Percentiles rank a stretch among this genome's conserved stretches.
Conservation (phyloP, 2,888 invertebrate genomes). For the Limnephilus lunatus region DNA sequence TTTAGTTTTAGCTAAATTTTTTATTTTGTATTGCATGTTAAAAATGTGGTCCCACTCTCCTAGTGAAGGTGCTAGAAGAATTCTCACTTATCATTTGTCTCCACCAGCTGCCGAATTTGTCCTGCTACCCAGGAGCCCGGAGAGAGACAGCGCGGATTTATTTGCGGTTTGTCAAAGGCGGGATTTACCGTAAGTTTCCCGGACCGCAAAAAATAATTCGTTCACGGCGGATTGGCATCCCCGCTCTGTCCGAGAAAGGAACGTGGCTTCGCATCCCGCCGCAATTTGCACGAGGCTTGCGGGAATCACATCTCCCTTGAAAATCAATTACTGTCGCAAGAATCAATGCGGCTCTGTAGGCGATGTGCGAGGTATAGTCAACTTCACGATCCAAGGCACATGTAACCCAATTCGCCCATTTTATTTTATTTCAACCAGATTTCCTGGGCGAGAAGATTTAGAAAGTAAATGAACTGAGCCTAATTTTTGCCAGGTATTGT, state of each 20-base stretch:
- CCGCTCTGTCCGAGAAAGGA: constrained; percentile 14
- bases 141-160: constrained; percentile 45
- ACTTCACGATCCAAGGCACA: constrained; percentile 30
- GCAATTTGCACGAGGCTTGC: constrained; percentile 30
- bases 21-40: no score
- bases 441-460: background rate
- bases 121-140: background rate
- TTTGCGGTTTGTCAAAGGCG: constrained; percentile 54
- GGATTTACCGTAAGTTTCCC: constrained; percentile 11
- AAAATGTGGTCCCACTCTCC: background rate
- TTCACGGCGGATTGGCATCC: constrained; percentile 31
- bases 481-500: background rate
- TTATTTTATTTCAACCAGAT: background rate
- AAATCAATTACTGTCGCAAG: constrained; percentile 57
- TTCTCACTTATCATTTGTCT: constrained; percentile 32
- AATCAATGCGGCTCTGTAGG: constrained; percentile 45
- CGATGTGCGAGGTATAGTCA: constrained; percentile 43
- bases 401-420: constrained; percentile 23
- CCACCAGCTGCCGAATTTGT: constrained; percentile 30
- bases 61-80: background rate
- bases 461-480: background rate
- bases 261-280: constrained; percentile 37
- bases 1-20: no score
- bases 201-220: constrained; percentile 52
- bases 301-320: constrained; percentile 45